Evolutionary conservation across 2,888 invertebrate species (phyloP), one percentile per base, ranked within the genome.

Genomic region (Aspidiotus destructor): DNA sequence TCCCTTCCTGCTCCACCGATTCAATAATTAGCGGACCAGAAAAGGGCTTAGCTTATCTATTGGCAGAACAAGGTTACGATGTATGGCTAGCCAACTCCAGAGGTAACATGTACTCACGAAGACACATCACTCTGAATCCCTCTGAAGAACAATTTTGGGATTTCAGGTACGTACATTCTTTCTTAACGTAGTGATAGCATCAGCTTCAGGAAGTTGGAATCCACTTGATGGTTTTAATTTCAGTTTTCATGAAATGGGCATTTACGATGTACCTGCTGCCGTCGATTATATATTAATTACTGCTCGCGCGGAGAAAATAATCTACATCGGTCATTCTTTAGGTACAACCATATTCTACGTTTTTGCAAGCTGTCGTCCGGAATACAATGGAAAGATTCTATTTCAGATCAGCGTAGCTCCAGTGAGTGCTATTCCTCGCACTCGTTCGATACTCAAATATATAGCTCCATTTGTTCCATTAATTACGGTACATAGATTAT

Each of bases 241-340:
- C 75, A 92, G 91, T 73, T 96, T 88, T 82, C 88, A 94, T 74
- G 92, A 96, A 77, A 89, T 93, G 79, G 92, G 88, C 0, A 77
- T 85, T 44, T 84, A 87, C 75, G 96, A 97, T 78, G 76, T 96
- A 65, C 92, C 95, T 10, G 88, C 92, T 0, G 85, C 83, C 73
- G 83, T 96, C 70, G 86, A 92, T 75, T 86, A 88, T 73, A 79
- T 84, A 3, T 76, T 84, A 60, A 76, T 78, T 7, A 73, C 73
- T 6, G 84, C 84, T 1, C 77, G 79, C 0, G 78, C 80, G 70
- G 73, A 77, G 10, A 78, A 81, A 53, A 75, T 87, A 48, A 83
- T 85, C 73, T 95, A 92, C 76, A 80, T 92, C 58, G 95, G 94
- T 0, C 92, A 94, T 77, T 94, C 92, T 0, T 92, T 94, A 86